A percentile compares a stretch with the other conserved stretches of the same genome.
These are phyloP conservation scores for Thaumatotibia leucotreta DNA, from an alignment of 1,140 invertebrate genomes.

Conservation along the genomic window DNA sequence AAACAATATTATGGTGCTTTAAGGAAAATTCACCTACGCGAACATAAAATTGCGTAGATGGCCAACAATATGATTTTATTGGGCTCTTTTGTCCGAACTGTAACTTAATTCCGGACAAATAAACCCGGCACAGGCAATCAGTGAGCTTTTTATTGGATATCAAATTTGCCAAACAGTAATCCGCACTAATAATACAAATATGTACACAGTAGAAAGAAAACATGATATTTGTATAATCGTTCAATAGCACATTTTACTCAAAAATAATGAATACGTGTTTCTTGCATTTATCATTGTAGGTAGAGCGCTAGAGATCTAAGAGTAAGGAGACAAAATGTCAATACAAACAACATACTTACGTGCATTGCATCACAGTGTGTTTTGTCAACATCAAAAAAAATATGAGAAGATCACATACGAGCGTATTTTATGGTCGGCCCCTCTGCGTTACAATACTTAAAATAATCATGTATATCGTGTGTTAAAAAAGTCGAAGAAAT, in stretches of 20 bases:
- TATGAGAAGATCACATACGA: slow-evolving; percentile 25
- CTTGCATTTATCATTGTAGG: too few species aligned
- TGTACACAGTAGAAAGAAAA: too few species aligned
- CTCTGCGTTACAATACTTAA: too few species aligned
- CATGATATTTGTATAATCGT: too few species aligned
- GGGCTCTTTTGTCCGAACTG: slow-evolving; percentile 3
- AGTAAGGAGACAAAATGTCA: slow-evolving; percentile 27
- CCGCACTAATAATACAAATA: not conserved
- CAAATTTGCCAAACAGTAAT: not conserved
- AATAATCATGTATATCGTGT: too few species aligned
- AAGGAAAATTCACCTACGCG: not conserved
- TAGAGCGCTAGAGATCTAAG: too few species aligned
- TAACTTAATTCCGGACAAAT: slow-evolving; percentile 10
- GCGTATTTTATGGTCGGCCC: not conserved
- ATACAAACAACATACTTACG: slow-evolving; percentile 40
- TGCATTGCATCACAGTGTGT: slow-evolving; percentile 34
- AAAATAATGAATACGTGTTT: too few species aligned
- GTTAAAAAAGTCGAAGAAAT: too few species aligned
- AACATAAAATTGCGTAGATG: slow-evolving; percentile 1
- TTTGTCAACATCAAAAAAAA: slow-evolving; percentile 39
- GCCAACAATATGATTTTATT: slow-evolving; percentile 14
- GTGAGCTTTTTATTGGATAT: slow-evolving; percentile 8
- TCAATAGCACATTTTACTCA: too few species aligned
- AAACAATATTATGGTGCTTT: slow-evolving; percentile 6
- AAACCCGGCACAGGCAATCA: slow-evolving; percentile 6